Conservation (phyloP, 2,888 invertebrate species). For the Pristionchus entomophagus region DNA sequence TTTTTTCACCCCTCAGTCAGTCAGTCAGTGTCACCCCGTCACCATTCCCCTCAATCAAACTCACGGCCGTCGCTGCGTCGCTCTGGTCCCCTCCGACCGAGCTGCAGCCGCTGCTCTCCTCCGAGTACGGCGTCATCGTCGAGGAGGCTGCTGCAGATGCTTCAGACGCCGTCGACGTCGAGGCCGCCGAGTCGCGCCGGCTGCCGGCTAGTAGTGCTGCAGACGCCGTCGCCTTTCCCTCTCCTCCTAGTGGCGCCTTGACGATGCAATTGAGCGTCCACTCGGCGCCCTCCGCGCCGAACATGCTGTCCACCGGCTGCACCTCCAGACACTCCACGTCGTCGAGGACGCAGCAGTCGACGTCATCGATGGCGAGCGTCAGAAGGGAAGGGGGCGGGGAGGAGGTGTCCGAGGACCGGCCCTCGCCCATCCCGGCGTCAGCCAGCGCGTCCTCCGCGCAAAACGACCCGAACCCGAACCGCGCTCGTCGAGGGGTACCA, state of each 20-base stretch:
- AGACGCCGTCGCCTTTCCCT: too few relatives aligned
- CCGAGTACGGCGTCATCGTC: too few relatives aligned
- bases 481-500: not conserved
- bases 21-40: not conserved
- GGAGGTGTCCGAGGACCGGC: too few relatives aligned
- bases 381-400: too few relatives aligned
- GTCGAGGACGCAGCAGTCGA: not conserved
- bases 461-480: not conserved
- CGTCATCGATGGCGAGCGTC: not conserved
- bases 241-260: not conserved
- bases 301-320: constrained; percentile 16
- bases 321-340: constrained; percentile 2
- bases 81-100: not conserved
- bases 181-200: too few relatives aligned
- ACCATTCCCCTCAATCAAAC: not conserved
- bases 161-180: not conserved
- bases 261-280: not conserved
- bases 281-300: not conserved
- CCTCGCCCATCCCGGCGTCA: too few relatives aligned
- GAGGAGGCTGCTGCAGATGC: too few relatives aligned
- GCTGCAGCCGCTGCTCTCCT: not conserved
- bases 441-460: not conserved
- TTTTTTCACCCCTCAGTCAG: not conserved
- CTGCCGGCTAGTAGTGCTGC: too few relatives aligned
- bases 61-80: constrained; percentile 9